A percentile compares a stretch with the other conserved stretches of the same genome.
Evolutionary conservation across 2,797 vertebrate genomes (phyloP).

Genomic region (Tapirus indicus): DNA sequence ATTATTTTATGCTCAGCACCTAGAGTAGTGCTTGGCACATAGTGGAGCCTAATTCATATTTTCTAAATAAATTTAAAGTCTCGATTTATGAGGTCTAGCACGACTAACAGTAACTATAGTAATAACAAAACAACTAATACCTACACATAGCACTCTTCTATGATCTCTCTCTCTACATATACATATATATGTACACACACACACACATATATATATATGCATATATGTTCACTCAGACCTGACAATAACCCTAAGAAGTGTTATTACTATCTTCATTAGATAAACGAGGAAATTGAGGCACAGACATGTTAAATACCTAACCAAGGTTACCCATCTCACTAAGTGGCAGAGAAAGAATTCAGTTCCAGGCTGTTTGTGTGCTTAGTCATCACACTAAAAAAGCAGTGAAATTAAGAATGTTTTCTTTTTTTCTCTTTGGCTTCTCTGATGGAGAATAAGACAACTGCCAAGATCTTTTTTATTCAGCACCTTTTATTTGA

Average conservation of each 20-base stretch:
- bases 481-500: background rate
- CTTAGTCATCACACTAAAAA: background rate
- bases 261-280: background rate
- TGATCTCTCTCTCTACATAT: background rate
- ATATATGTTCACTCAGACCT: background rate
- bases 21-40: background rate
- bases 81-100: background rate
- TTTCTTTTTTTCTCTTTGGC: background rate
- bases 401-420: background rate
- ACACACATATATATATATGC: background rate
- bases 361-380: background rate
- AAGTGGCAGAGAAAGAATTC: background rate
- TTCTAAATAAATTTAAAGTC: background rate
- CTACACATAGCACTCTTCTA: background rate
- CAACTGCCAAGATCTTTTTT: background rate
- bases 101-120: background rate
- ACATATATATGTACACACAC: background rate
- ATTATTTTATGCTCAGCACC: background rate
- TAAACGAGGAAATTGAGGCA: background rate
- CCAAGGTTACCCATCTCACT: background rate
- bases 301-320: background rate
- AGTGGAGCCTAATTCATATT: background rate
- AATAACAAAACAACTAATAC: background rate
- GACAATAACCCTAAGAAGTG: background rate
- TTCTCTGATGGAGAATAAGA: background rate